phyloP scores from a whole-genome alignment of 2,113 vertebrate genomes.

The Trogon melanurus region DNA sequence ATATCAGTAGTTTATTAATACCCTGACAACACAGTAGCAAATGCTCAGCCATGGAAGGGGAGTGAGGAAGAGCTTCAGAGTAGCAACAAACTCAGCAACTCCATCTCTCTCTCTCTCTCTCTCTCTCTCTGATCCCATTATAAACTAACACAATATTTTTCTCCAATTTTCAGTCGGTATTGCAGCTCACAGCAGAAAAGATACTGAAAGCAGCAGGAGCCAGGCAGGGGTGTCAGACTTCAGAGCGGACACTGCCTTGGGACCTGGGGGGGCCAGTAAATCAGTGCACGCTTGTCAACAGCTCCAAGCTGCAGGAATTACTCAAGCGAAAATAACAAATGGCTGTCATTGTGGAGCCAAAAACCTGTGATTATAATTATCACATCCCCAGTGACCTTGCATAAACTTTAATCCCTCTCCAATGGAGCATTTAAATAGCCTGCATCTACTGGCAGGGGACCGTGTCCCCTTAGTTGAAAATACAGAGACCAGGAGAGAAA shows the following conservation, averaged over 20 bases:
- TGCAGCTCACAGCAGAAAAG: conserved; percentile 68
- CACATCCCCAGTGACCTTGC: conserved; percentile 99
- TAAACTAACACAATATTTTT: conserved; percentile 74
- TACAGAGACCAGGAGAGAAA: conserved; percentile 65
- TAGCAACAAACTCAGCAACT: conserved; percentile 28
- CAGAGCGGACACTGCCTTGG: conserved; percentile 76
- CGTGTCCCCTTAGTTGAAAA: conserved; percentile 70
- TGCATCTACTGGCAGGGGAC: conserved; percentile 84
- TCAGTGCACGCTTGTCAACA: conserved; percentile 98
- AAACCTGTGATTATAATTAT: conserved; percentile 99
- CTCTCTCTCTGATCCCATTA: conserved; percentile 67
- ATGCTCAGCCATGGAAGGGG: background rate
- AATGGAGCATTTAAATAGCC: conserved; percentile 99
- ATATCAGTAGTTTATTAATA: conserved; percentile 32
- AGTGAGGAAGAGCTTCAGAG: background rate
- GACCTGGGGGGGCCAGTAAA: conserved; percentile 82
- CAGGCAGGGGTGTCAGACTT: conserved; percentile 67
- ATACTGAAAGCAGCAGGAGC: conserved; percentile 70
- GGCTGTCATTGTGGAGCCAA: conserved; percentile 99
- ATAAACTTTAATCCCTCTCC: conserved; percentile 99
- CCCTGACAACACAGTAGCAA: conserved; percentile 20
- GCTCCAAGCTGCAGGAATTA: conserved; percentile 85
- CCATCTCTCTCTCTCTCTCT: background rate
- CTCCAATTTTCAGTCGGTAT: conserved; percentile 66
- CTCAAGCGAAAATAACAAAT: conserved; percentile 99